Evolutionary conservation across 2,888 invertebrate genomes (phyloP).

Genomic region (Pollenia griseotomentosa): DNA sequence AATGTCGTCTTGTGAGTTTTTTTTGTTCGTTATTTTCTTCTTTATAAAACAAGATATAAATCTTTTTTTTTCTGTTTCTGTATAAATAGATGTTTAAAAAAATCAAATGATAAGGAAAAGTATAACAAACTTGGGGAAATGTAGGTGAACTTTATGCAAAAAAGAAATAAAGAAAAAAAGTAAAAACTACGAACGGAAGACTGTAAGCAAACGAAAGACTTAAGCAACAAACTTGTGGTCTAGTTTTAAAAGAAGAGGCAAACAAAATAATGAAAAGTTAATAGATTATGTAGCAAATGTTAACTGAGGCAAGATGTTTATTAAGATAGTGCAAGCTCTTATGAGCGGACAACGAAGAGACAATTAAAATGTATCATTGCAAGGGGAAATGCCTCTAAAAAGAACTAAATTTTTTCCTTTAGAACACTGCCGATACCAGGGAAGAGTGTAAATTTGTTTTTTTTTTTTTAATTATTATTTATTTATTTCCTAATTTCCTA

Average conservation of each 20-base stretch:
- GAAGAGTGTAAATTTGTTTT: too few relatives aligned
- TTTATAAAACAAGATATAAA: conserved; percentile 21
- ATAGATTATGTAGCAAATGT: background rate
- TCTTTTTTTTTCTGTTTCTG: background rate
- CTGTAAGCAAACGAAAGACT: conserved; percentile 25
- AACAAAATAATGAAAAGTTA: background rate
- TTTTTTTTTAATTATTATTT: too few relatives aligned
- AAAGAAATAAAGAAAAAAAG: background rate
- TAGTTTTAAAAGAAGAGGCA: background rate
- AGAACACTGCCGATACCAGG: too few relatives aligned
- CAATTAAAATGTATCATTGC: too few relatives aligned
- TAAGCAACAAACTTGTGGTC: background rate
- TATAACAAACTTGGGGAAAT: conserved; percentile 49
- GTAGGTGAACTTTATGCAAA: conserved; percentile 64
- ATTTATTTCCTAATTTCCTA: too few relatives aligned
- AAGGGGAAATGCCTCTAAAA: too few relatives aligned
- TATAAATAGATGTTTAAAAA: conserved; percentile 3
- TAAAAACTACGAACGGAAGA: conserved; percentile 9
- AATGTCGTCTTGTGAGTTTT: conserved; percentile 43
- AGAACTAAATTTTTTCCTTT: too few relatives aligned
- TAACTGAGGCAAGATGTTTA: too few relatives aligned
- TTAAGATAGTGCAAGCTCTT: too few relatives aligned
- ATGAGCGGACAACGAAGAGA: too few relatives aligned
- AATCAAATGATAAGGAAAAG: conserved; percentile 40
- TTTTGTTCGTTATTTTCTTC: background rate